phyloP scores from a whole-genome alignment of 1,140 invertebrate species.

The Drosophila aff. region DNA sequence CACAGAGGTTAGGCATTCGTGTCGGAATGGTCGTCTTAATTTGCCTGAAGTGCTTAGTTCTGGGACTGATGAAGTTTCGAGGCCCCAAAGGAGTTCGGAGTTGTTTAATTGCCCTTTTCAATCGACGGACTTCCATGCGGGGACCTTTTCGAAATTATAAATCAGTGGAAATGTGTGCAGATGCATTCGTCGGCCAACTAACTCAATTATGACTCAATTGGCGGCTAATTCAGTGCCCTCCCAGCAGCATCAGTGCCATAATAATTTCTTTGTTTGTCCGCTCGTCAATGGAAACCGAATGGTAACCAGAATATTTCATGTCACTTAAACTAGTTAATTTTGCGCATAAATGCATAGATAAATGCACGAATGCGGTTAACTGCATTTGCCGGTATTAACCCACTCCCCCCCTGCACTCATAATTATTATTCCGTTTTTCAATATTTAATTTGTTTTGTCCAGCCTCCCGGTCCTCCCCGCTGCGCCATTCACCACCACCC shows the following conservation, averaged over 20 bases:
- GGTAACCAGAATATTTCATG: constrained; percentile 67
- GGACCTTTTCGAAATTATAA: background rate
- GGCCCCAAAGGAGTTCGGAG: background rate
- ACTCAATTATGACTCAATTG: constrained; percentile 66
- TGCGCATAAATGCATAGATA: constrained; percentile 74
- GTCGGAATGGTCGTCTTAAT: constrained; percentile 28
- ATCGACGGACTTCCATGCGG: background rate
- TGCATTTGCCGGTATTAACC: constrained; percentile 32
- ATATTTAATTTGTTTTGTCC: constrained; percentile 75
- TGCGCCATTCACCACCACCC: background rate
- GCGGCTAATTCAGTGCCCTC: constrained; percentile 59
- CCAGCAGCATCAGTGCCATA: constrained; percentile 30
- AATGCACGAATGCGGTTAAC: constrained; percentile 60
- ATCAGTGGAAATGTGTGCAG: constrained; percentile 5
- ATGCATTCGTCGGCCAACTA: constrained; percentile 10
- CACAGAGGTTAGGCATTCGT: constrained; percentile 11
- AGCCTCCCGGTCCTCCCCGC: constrained; percentile 1
- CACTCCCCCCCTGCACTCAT: constrained; percentile 32
- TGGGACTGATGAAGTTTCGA: constrained; percentile 5
- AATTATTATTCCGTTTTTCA: constrained; percentile 78
- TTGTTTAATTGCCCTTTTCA: constrained; percentile 7
- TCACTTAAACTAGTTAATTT: constrained; percentile 81
- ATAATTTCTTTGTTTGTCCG: constrained; percentile 41
- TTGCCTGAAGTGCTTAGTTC: constrained; percentile 25
- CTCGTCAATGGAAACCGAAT: constrained; percentile 56